phyloP scores from a whole-genome alignment of 2,113 vertebrate species.

The human (Homo sapiens) region DNA sequence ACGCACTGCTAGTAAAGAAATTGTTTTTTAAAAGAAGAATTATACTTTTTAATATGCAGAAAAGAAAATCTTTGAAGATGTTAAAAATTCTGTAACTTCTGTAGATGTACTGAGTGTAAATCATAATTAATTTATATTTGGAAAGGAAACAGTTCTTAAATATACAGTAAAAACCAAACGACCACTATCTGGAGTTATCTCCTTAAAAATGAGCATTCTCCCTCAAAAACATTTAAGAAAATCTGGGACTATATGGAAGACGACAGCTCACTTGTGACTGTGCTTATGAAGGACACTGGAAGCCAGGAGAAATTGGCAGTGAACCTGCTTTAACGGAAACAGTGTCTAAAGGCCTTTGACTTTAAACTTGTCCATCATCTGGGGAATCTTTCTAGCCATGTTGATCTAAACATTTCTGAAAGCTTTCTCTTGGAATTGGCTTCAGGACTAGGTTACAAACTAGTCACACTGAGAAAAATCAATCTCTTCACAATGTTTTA shows the following conservation, averaged over 20 bases:
- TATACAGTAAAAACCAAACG: neutral
- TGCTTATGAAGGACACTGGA: neutral
- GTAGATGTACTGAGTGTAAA: neutral
- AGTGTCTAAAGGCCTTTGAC: neutral
- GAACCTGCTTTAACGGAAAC: neutral
- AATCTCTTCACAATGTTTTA: neutral
- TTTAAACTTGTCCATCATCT: neutral
- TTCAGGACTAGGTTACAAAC: constrained; percentile 9
- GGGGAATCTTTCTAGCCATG: neutral
- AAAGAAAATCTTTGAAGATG: neutral
- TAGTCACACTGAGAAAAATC: neutral
- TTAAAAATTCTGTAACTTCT: neutral
- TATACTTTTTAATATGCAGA: neutral
- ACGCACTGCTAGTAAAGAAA: neutral
- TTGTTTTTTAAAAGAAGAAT: neutral
- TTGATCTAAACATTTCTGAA: neutral
- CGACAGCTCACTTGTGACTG: fast-evolving
- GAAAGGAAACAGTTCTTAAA: neutral
- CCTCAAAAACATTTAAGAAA: neutral
- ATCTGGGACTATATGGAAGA: neutral
- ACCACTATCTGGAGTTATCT: neutral
- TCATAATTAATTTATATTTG: neutral
- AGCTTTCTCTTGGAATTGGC: neutral
- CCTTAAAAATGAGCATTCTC: neutral
- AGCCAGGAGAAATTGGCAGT: neutral